phyloP scores from a whole-genome alignment of 2,888 invertebrate species.

The Drosophila acutilabella region DNA sequence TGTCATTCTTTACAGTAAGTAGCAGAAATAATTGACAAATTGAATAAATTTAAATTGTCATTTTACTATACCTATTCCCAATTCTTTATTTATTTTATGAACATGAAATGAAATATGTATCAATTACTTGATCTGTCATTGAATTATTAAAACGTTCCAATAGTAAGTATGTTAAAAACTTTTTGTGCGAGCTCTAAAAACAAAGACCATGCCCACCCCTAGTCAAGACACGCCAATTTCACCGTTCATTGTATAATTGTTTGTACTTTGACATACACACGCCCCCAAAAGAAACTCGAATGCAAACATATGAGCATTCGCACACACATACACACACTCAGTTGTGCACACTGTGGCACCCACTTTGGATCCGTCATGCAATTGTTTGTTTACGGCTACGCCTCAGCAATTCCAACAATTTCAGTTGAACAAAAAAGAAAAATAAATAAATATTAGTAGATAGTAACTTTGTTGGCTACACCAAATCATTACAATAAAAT shows the following conservation, averaged over 20 bases:
- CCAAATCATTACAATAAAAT: too few species aligned
- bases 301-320: slow-evolving; percentile 18
- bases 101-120: too few species aligned
- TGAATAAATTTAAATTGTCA: too few species aligned
- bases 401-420: slow-evolving; percentile 26
- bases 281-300: slow-evolving; percentile 25
- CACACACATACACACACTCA: slow-evolving; percentile 20
- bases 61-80: too few species aligned
- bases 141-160: too few species aligned
- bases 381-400: slow-evolving; percentile 27
- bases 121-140: too few species aligned
- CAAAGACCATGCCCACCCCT: background rate
- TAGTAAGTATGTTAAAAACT: too few species aligned
- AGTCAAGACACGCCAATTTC: slow-evolving; percentile 31
- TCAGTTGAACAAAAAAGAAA: background rate
- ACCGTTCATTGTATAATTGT: slow-evolving; percentile 38
- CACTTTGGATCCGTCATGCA: slow-evolving; percentile 17
- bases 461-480: background rate
- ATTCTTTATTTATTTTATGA: too few species aligned
- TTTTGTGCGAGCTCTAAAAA: background rate
- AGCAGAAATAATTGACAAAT: too few species aligned
- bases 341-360: slow-evolving; percentile 26
- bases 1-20: too few species aligned
- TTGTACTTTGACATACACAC: slow-evolving; percentile 38
- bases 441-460: slow-evolving; percentile 2